phyloP scores from a whole-genome alignment of 2,888 invertebrate genomes.

The Venusia cambrica region DNA sequence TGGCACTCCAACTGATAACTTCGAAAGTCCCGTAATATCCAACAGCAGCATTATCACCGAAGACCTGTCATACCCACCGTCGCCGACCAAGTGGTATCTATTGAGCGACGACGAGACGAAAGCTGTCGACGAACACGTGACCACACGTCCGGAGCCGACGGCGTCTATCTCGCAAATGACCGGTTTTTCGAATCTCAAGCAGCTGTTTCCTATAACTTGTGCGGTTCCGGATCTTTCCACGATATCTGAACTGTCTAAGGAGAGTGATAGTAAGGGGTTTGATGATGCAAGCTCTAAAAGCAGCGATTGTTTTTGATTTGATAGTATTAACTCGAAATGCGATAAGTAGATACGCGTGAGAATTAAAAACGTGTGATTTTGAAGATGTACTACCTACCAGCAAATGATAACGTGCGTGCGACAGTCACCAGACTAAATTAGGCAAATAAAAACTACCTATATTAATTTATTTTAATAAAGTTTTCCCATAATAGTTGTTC shows the following conservation, averaged over 20 bases:
- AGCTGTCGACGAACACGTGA: no score
- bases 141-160: conserved; percentile 7
- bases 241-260: conserved; percentile 63
- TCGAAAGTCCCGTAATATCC: conserved; percentile 34
- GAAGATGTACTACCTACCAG: no score
- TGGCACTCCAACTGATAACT: conserved; percentile 30
- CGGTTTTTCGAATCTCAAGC: conserved; percentile 41
- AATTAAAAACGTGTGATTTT: no score
- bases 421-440: no score
- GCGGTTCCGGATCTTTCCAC: conserved; percentile 67
- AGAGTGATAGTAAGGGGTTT: conserved; percentile 42
- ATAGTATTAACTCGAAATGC: no score
- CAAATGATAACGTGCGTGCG: no score
- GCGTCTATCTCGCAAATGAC: conserved; percentile 9
- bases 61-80: conserved; percentile 50
- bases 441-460: no score
- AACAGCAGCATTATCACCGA: conserved; percentile 61
- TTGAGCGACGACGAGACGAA: conserved; percentile 63
- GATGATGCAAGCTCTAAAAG: conserved; percentile 36
- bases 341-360: no score
- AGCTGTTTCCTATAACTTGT: conserved; percentile 60
- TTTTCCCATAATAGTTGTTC: no score
- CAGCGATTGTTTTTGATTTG: conserved; percentile 36
- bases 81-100: conserved; percentile 54
- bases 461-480: no score